These are phyloP conservation scores for Cepaea hortensis DNA, from an alignment of 2,888 invertebrate genomes.

Conservation along the genomic window DNA sequence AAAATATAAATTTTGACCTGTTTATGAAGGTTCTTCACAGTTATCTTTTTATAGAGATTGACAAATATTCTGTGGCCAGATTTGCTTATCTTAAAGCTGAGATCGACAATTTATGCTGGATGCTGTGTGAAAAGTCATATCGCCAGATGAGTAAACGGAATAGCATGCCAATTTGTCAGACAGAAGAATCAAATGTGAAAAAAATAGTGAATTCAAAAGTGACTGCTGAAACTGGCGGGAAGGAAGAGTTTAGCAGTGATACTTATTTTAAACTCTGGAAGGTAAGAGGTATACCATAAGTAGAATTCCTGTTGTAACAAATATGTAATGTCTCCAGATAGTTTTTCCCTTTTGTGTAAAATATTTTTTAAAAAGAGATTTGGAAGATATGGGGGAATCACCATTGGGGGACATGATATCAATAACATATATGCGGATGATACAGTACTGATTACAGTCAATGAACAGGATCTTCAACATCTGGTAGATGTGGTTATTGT, in stretches of 20 bases:
- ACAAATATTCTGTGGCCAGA: constrained; percentile 8
- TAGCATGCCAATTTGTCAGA: neutral
- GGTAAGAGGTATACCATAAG: neutral
- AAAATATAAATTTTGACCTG: neutral
- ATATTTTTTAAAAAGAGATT: no score
- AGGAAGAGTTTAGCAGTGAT: constrained; percentile 77
- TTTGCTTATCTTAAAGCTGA: constrained; percentile 53
- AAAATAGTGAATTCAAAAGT: neutral
- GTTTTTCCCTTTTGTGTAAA: no score
- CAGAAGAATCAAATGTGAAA: neutral
- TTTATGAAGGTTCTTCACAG: constrained; percentile 27
- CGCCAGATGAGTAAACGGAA: constrained; percentile 80
- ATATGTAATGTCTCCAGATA: no score
- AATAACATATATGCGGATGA: no score
- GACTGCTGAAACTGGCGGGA: neutral
- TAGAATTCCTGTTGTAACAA: no score
- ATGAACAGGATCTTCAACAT: no score
- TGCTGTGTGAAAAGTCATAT: constrained; percentile 84
- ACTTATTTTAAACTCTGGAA: constrained; percentile 77
- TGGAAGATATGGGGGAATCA: no score
- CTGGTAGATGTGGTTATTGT: no score
- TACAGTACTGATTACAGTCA: no score
- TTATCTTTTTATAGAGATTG: constrained; percentile 41
- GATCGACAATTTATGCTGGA: constrained; percentile 87
- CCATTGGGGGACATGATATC: no score